A percentile compares a stretch with the other conserved stretches of the same genome.
phyloP scores from a whole-genome alignment of 2,888 invertebrate species.

The Plebejus melissa region DNA sequence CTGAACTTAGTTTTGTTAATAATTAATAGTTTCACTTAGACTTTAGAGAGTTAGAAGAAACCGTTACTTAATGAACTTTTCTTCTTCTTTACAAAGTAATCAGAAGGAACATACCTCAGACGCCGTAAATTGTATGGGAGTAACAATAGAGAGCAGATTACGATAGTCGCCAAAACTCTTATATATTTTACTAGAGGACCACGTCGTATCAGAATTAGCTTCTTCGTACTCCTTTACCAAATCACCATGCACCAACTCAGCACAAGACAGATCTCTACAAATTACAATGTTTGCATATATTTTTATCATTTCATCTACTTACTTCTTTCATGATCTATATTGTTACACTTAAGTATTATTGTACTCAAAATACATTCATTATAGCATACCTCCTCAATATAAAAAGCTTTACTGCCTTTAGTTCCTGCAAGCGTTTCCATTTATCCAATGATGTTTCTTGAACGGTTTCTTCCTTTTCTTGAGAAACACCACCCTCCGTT shows the following conservation, averaged over 20 bases:
- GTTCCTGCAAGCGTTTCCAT: slow-evolving; percentile 54
- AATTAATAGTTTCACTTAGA: no score
- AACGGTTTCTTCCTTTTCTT: slow-evolving; percentile 38
- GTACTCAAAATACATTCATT: background rate
- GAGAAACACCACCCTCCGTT: slow-evolving; percentile 37
- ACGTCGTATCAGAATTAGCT: slow-evolving; percentile 58
- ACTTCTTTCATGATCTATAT: no score
- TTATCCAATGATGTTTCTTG: slow-evolving; percentile 35
- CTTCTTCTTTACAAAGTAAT: background rate
- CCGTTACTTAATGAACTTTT: background rate
- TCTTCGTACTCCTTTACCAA: slow-evolving; percentile 54
- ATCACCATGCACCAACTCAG: slow-evolving; percentile 60
- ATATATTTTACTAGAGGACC: slow-evolving; percentile 63
- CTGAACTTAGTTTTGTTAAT: background rate
- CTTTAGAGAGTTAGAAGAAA: no score
- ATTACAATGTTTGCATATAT: slow-evolving; percentile 11
- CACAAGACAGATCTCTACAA: slow-evolving; percentile 57
- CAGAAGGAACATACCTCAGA: slow-evolving; percentile 50
- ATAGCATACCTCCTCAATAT: slow-evolving; percentile 51
- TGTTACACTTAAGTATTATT: background rate
- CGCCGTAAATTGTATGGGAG: slow-evolving; percentile 59
- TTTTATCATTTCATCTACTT: no score
- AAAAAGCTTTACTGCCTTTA: slow-evolving; percentile 58
- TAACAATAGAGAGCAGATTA: slow-evolving; percentile 56
- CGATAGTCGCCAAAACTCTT: slow-evolving; percentile 64